These are phyloP conservation scores for Hyphantria cunea DNA, from an alignment of 1,140 invertebrate species.

Conservation along the genomic window DNA sequence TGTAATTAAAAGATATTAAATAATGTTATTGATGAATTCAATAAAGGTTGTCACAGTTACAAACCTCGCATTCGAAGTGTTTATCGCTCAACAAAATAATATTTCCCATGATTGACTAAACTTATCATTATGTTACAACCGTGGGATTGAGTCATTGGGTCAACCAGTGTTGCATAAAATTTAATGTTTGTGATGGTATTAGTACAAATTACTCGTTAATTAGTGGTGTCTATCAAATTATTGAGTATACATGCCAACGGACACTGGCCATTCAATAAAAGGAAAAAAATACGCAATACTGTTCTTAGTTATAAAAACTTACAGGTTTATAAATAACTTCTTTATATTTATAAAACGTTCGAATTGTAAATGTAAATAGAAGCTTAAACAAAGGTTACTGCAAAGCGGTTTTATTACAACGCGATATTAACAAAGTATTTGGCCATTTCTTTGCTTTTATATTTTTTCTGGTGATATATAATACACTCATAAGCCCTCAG, in stretches of 20 bases:
- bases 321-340: conserved; percentile 12
- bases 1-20: too few relatives aligned
- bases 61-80: too few relatives aligned
- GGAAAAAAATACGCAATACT: conserved; percentile 9
- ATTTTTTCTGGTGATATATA: too few relatives aligned
- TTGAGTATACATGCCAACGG: not conserved
- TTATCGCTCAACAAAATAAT: too few relatives aligned
- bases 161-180: conserved; percentile 5
- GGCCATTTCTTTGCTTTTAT: not conserved
- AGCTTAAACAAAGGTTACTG: conserved; percentile 9
- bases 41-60: too few relatives aligned
- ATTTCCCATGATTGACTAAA: not conserved
- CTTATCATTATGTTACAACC: not conserved
- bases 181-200: not conserved
- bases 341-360: conserved; percentile 11
- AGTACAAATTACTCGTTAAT: conserved; percentile 23
- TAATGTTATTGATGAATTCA: too few relatives aligned
- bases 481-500: too few relatives aligned
- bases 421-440: not conserved
- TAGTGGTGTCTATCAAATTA: conserved; percentile 20
- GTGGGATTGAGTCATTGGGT: conserved; percentile 5
- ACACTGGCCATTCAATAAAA: conserved; percentile 7
- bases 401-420: conserved; percentile 1
- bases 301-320: not conserved
- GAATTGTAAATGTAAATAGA: conserved; percentile 19